These are phyloP conservation scores for Syritta pipiens DNA, from an alignment of 2,888 invertebrate genomes.

Conservation along the genomic window DNA sequence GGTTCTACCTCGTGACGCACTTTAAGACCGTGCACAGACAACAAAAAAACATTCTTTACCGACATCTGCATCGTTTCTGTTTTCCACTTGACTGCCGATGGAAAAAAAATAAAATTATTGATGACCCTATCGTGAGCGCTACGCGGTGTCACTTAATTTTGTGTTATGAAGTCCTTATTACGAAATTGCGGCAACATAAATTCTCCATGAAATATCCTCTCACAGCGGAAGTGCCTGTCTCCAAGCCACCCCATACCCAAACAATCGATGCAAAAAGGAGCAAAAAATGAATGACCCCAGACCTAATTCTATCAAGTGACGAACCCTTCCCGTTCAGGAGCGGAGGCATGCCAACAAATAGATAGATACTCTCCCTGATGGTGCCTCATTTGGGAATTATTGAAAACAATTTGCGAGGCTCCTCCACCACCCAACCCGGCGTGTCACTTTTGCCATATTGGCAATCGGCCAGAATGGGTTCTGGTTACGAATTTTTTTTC, in stretches of 20 bases:
- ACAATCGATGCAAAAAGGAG: no score
- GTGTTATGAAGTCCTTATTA: constrained; percentile 29
- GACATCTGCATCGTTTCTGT: constrained; percentile 13
- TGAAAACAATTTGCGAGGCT: constrained; percentile 50
- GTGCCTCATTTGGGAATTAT: constrained; percentile 54
- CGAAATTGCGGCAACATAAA: constrained; percentile 31
- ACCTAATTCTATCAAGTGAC: constrained; percentile 33
- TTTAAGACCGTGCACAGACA: constrained; percentile 20
- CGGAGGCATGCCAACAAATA: not conserved
- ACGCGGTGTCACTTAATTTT: constrained; percentile 16
- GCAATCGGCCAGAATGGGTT: constrained; percentile 46
- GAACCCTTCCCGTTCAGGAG: constrained; percentile 6
- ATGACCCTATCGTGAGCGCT: not conserved
- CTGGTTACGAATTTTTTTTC: not conserved
- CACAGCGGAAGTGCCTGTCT: constrained; percentile 6
- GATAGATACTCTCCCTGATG: constrained; percentile 9
- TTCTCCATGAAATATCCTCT: constrained; percentile 1
- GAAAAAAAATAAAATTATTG: not conserved
- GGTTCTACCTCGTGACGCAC: constrained; percentile 24
- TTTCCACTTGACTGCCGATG: no score
- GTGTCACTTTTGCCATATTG: constrained; percentile 30
- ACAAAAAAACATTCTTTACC: not conserved
- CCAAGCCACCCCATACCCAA: no score
- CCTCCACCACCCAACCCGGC: not conserved
- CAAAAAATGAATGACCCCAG: not conserved